Percentiles rank a stretch among this genome's conserved stretches.
Evolutionary conservation across 2,113 vertebrate genomes (phyloP).

Genomic region (Ammodytes marinus): DNA sequence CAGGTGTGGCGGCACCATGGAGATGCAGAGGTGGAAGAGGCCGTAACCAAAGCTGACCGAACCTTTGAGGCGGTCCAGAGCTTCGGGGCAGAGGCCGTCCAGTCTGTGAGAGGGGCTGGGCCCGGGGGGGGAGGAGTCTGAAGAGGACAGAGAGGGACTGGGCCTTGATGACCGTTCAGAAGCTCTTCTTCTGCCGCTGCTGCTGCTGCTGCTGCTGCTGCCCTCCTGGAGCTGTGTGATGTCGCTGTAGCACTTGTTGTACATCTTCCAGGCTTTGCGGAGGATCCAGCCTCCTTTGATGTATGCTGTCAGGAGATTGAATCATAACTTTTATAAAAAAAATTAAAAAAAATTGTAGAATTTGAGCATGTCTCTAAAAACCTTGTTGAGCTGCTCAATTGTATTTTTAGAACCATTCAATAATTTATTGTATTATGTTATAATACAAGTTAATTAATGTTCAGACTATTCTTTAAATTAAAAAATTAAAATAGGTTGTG

Average conservation of each 20-base stretch:
- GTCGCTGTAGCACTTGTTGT: constrained; percentile 98
- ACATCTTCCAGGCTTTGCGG: constrained; percentile 99
- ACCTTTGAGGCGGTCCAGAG: constrained; percentile 95
- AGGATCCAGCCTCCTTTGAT: constrained; percentile 99
- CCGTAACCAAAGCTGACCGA: constrained; percentile 98
- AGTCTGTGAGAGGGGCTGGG: constrained; percentile 84
- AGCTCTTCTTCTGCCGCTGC: constrained; percentile 76
- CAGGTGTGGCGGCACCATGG: constrained; percentile 99
- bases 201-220: constrained; percentile 2
- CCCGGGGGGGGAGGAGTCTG: constrained; percentile 86
- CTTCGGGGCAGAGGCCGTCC: constrained; percentile 89
- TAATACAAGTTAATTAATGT: no score
- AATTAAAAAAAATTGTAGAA: no score
- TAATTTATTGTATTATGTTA: no score
- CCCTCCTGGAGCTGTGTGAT: constrained; percentile 95
- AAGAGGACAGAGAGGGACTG: constrained; percentile 87
- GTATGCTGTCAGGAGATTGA: constrained; percentile 85
- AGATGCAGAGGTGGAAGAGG: constrained; percentile 99
- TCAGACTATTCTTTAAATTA: no score
- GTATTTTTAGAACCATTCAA: no score
- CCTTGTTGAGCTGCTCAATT: no score
- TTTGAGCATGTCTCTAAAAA: no score
- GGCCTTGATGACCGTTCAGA: constrained; percentile 38
- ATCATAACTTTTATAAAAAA: background rate
- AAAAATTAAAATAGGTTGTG: no score